phyloP scores from a whole-genome alignment of 2,888 invertebrate genomes.

The Pachycephus smyrnensis region DNA sequence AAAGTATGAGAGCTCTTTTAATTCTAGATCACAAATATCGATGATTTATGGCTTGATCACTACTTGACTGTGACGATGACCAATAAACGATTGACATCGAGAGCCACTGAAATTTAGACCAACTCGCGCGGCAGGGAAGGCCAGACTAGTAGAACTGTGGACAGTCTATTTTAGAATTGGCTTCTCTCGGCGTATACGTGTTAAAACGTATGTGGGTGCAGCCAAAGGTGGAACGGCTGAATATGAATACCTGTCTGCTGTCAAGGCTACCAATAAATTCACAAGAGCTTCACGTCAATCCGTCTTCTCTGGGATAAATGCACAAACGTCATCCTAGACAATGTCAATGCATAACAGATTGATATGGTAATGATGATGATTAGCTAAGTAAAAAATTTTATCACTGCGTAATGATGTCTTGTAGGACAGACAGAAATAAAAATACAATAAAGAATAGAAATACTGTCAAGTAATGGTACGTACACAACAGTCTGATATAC shows the following conservation, averaged over 20 bases:
- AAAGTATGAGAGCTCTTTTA: neutral
- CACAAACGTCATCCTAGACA: neutral
- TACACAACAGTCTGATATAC: neutral
- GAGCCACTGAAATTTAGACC: slow-evolving; percentile 36
- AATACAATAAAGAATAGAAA: neutral
- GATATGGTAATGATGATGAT: neutral
- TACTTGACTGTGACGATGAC: neutral
- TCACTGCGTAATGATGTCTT: neutral
- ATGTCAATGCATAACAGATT: neutral
- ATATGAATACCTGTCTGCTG: slow-evolving; percentile 27
- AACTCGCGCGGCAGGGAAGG: slow-evolving; percentile 45
- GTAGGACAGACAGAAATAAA: neutral
- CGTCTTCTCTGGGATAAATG: neutral
- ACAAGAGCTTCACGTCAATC: neutral
- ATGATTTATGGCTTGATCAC: neutral
- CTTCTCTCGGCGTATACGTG: slow-evolving; percentile 26
- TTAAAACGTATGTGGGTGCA: slow-evolving; percentile 29
- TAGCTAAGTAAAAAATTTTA: neutral
- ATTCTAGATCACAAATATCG: neutral
- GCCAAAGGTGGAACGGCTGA: slow-evolving; percentile 33
- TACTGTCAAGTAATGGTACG: neutral
- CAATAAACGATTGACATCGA: slow-evolving; percentile 9
- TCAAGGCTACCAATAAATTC: slow-evolving; percentile 19
- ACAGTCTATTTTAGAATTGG: slow-evolving; percentile 50
- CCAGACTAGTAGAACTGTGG: slow-evolving; percentile 47